Percentiles rank a stretch among this genome's conserved stretches.
phyloP scores from a whole-genome alignment of 2,113 vertebrate genomes.

The Prietella phreatophila region DNA sequence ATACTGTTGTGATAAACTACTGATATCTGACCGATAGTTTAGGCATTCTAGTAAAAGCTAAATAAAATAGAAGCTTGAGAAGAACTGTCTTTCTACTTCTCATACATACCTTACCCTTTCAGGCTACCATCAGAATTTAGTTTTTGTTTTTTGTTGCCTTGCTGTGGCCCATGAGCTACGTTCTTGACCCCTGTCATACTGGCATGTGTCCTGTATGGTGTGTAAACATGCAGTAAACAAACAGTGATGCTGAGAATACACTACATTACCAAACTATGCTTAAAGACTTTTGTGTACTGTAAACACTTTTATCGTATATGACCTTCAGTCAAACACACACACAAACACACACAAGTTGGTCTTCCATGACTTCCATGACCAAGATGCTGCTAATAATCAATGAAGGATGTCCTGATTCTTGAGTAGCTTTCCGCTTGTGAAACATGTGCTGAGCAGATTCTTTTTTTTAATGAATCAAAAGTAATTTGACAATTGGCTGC shows the following conservation, averaged over 20 bases:
- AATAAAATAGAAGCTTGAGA: background rate
- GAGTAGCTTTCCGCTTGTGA: background rate
- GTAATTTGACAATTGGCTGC: background rate
- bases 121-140: background rate
- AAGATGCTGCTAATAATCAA: background rate
- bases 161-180: background rate
- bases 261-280: slow-evolving; percentile 62
- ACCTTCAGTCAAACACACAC: slow-evolving; percentile 62
- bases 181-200: slow-evolving; percentile 46
- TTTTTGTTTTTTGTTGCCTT: slow-evolving; percentile 11
- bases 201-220: slow-evolving; percentile 69
- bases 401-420: background rate
- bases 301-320: slow-evolving; percentile 63
- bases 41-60: too few relatives aligned
- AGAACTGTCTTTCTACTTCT: background rate
- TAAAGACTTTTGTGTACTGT: slow-evolving; percentile 68
- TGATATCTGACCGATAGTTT: background rate
- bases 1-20: background rate
- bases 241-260: slow-evolving; percentile 65
- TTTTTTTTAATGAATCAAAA: background rate
- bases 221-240: slow-evolving; percentile 75
- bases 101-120: background rate
- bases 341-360: slow-evolving; percentile 9
- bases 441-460: too few relatives aligned
- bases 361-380: background rate